Conservation (phyloP, 2,888 invertebrate species). For the Eulithis testata region DNA sequence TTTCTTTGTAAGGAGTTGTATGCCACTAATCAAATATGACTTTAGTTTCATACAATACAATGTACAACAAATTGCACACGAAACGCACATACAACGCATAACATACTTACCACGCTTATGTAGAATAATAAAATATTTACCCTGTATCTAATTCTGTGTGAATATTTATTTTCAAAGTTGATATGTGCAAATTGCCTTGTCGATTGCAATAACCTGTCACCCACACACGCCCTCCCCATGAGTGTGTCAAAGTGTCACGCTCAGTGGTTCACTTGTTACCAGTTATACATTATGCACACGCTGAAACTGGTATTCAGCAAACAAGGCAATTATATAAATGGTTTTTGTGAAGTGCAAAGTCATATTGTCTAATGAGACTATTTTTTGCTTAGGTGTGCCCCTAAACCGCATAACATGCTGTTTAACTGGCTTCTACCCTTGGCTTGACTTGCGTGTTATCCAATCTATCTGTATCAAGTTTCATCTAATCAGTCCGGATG, state of each 20-base stretch:
- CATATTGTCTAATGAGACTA: slow-evolving; percentile 19
- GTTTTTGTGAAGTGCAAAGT: slow-evolving; percentile 23
- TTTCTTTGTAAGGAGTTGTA: no score
- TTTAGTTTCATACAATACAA: no score
- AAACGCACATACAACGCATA: no score
- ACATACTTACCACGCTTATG: no score
- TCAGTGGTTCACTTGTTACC: slow-evolving; percentile 15
- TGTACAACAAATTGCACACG: no score
- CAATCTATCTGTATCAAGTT: no score
- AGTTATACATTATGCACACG: background rate
- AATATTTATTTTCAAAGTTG: background rate
- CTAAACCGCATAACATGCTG: background rate
- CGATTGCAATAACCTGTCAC: slow-evolving; percentile 14
- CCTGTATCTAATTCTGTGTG: no score
- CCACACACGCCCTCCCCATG: slow-evolving; percentile 10
- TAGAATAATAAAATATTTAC: no score
- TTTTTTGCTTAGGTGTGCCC: slow-evolving; percentile 5
- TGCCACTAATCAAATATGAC: no score
- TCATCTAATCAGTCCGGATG: no score
- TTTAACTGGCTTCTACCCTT: background rate
- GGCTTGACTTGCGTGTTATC: background rate
- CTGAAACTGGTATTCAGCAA: slow-evolving; percentile 19
- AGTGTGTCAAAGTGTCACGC: slow-evolving; percentile 23
- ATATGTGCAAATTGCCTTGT: slow-evolving; percentile 4
- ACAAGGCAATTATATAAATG: slow-evolving; percentile 22